phyloP scores from a whole-genome alignment of 1,140 invertebrate genomes.

The Oryctes rhinoceros region DNA sequence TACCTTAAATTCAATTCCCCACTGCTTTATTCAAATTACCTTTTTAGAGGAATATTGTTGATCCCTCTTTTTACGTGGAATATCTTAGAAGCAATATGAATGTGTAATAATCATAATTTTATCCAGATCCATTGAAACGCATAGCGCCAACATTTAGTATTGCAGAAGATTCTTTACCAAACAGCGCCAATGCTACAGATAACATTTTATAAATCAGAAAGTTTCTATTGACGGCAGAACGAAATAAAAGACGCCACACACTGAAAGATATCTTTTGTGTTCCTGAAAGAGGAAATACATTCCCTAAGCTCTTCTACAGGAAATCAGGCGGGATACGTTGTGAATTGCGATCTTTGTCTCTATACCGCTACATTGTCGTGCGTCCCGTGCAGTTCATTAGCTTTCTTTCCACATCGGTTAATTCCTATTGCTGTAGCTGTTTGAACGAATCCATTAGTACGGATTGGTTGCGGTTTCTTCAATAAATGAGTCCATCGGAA shows the following conservation, averaged over 20 bases:
- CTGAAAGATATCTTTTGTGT: neutral
- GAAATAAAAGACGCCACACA: constrained; percentile 8
- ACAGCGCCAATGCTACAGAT: neutral
- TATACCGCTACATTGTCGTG: neutral
- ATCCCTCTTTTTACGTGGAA: no score
- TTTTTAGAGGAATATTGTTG: no score
- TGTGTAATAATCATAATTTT: no score
- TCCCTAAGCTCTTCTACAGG: neutral
- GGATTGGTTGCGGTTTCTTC: neutral
- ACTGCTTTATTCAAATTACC: no score
- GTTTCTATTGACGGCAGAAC: constrained; percentile 11
- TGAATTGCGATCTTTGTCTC: constrained; percentile 9
- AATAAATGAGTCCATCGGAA: no score
- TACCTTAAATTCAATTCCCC: no score
- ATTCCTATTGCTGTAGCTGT: neutral
- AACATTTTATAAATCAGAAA: constrained; percentile 2
- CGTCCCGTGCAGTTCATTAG: neutral
- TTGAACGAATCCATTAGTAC: neutral
- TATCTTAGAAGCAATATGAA: no score
- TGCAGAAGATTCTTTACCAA: neutral
- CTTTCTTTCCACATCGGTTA: neutral
- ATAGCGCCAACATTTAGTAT: no score
- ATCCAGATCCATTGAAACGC: no score
- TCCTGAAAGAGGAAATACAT: neutral
- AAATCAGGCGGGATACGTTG: neutral